phyloP scores from a whole-genome alignment of 2,888 invertebrate species.

The Caenorhabditis plicata region DNA sequence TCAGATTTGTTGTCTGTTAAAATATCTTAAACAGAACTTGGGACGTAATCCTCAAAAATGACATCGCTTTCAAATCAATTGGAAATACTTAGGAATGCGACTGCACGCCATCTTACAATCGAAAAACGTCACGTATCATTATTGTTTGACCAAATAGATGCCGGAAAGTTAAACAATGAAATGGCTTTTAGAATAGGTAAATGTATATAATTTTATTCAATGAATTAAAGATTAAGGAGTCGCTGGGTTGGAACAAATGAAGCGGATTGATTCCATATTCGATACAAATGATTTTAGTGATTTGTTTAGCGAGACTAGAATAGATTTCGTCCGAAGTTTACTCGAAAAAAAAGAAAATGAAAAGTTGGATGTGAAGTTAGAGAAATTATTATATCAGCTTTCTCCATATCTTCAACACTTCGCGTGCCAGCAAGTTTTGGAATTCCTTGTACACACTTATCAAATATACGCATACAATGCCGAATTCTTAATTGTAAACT shows the following conservation, averaged over 20 bases:
- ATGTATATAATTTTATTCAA: slow-evolving; percentile 4
- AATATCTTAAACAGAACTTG: slow-evolving; percentile 24
- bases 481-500: slow-evolving; percentile 78
- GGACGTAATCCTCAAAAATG: slow-evolving; percentile 47
- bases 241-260: slow-evolving; percentile 82
- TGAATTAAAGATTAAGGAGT: slow-evolving; percentile 69
- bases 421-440: slow-evolving; percentile 84
- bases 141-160: slow-evolving; percentile 85
- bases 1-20: slow-evolving; percentile 46
- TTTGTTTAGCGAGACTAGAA: slow-evolving; percentile 78
- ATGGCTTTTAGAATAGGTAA: slow-evolving; percentile 83
- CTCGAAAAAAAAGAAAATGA: slow-evolving; percentile 73
- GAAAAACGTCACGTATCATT: slow-evolving; percentile 74
- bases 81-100: slow-evolving; percentile 66
- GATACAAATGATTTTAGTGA: slow-evolving; percentile 73
- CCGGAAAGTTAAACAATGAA: slow-evolving; percentile 81
- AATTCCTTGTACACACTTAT: slow-evolving; percentile 84
- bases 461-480: slow-evolving; percentile 83
- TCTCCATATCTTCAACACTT: slow-evolving; percentile 87
- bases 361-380: slow-evolving; percentile 77
- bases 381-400: slow-evolving; percentile 77
- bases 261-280: slow-evolving; percentile 76
- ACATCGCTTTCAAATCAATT: slow-evolving; percentile 68
- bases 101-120: slow-evolving; percentile 63
- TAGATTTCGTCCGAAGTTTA: slow-evolving; percentile 71